These are phyloP conservation scores for Riparia riparia DNA, from an alignment of 2,113 vertebrate genomes.

Conservation along the genomic window DNA sequence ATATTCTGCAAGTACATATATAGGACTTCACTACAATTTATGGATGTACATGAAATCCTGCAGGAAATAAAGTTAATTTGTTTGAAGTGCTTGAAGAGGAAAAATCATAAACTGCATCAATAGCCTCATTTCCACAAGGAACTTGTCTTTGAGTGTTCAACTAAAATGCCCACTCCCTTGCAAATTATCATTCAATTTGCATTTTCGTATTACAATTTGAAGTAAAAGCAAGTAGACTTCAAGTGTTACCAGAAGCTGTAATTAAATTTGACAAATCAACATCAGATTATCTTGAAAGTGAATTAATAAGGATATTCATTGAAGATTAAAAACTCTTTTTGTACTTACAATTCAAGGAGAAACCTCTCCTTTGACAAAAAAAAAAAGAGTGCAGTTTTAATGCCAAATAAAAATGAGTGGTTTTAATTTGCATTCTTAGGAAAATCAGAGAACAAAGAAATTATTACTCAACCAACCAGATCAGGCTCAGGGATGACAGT, in stretches of 20 bases:
- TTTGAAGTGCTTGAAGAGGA: slow-evolving; percentile 86
- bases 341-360: slow-evolving; percentile 83
- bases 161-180: slow-evolving; percentile 96
- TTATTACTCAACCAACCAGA: slow-evolving; percentile 80
- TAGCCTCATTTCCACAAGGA: slow-evolving; percentile 87
- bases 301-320: slow-evolving; percentile 93
- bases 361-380: slow-evolving; percentile 83
- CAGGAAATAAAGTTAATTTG: slow-evolving; percentile 88
- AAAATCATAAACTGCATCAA: slow-evolving; percentile 84
- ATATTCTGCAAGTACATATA: slow-evolving; percentile 36
- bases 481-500: slow-evolving; percentile 74
- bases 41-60: slow-evolving; percentile 79
- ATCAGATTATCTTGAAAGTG: slow-evolving; percentile 97
- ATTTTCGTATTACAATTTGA: slow-evolving; percentile 99
- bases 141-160: slow-evolving; percentile 94
- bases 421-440: slow-evolving; percentile 83
- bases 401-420: slow-evolving; percentile 83
- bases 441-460: slow-evolving; percentile 85
- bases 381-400: slow-evolving; percentile 80
- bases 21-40: slow-evolving; percentile 78
- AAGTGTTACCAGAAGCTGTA: slow-evolving; percentile 98
- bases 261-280: slow-evolving; percentile 99
- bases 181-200: slow-evolving; percentile 95
- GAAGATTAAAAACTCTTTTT: slow-evolving; percentile 87
- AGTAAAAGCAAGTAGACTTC: slow-evolving; percentile 93